Evolutionary conservation across 1,140 invertebrate species (phyloP).

Genomic region (Euura lappo): DNA sequence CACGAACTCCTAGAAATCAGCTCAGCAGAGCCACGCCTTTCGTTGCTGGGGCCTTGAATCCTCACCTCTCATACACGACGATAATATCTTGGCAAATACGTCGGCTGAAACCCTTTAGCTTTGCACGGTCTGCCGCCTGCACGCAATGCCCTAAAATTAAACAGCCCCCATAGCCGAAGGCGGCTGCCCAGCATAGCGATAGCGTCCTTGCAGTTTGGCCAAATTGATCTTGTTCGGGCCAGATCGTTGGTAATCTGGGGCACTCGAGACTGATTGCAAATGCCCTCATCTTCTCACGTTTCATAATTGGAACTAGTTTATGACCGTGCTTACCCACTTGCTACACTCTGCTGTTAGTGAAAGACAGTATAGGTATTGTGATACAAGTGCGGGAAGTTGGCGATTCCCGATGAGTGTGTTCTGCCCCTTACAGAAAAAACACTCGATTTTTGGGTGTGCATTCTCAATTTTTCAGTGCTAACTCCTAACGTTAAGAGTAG

Average conservation of each 20-base stretch:
- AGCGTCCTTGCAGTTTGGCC: not conserved
- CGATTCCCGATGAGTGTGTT: too few species aligned
- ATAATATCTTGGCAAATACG: conserved; percentile 4
- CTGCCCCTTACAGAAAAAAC: too few species aligned
- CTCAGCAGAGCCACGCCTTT: not conserved
- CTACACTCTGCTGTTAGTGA: too few species aligned
- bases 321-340: not conserved
- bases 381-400: too few species aligned
- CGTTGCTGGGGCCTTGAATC: conserved; percentile 3
- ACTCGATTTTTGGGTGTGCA: too few species aligned
- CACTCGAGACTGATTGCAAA: not conserved
- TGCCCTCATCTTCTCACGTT: not conserved
- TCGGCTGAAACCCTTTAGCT: conserved; percentile 1
- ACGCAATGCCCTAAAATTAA: conserved; percentile 7
- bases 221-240: not conserved
- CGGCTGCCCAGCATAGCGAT: not conserved
- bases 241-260: not conserved
- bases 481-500: too few species aligned
- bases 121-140: not conserved
- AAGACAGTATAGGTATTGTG: too few species aligned
- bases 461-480: too few species aligned
- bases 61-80: not conserved
- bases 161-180: not conserved
- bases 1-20: not conserved
- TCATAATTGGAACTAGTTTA: not conserved